A percentile compares a stretch with the other conserved stretches of the same genome.
These are phyloP conservation scores for Scotopteryx bipunctaria DNA, from an alignment of 2,888 invertebrate species.

Conservation along the genomic window DNA sequence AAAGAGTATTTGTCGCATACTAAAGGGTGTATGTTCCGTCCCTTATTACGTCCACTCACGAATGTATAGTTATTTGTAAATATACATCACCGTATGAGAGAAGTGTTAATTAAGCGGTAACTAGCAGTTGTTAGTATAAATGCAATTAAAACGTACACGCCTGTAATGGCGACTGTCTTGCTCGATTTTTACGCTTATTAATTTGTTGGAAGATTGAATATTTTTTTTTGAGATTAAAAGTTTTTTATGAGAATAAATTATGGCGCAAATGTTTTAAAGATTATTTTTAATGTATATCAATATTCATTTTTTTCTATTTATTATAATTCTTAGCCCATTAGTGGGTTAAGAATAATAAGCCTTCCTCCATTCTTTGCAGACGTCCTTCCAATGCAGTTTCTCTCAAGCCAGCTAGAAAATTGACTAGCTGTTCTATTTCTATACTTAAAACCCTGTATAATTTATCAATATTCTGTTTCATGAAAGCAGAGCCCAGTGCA, in stretches of 20 bases:
- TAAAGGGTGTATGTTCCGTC: background rate
- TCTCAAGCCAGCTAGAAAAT: no score
- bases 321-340: no score
- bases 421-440: no score
- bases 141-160: constrained; percentile 35
- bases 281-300: no score
- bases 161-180: constrained; percentile 31
- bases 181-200: constrained; percentile 19
- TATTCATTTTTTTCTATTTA: no score
- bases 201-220: constrained; percentile 15
- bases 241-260: constrained; percentile 2
- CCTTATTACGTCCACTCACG: constrained; percentile 21
- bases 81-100: constrained; percentile 58
- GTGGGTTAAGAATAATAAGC: no score
- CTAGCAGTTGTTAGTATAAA: constrained; percentile 34
- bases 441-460: no score
- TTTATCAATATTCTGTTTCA: no score
- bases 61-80: constrained; percentile 56
- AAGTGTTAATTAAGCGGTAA: constrained; percentile 61
- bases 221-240: constrained; percentile 7
- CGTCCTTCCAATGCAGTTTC: no score
- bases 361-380: no score
- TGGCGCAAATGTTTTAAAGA: background rate
- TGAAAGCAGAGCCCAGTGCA: no score
- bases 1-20: no score